Conservation (phyloP, 2,113 vertebrate genomes). For the Telmatochromis sp. region DNA sequence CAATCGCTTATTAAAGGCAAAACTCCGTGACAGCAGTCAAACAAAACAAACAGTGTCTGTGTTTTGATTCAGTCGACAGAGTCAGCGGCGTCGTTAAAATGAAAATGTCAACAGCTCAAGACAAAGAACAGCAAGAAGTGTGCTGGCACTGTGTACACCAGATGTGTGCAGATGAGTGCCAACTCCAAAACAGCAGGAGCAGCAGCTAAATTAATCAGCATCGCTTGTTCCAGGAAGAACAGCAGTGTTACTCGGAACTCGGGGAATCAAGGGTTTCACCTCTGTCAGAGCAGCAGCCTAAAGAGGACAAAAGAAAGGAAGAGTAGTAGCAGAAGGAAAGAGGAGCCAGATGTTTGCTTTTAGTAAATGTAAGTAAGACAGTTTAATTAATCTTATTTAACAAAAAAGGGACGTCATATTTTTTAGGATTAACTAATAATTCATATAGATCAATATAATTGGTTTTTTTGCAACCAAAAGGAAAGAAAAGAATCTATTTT, state of each 20-base stretch:
- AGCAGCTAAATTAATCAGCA: conserved; percentile 7
- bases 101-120: conserved; percentile 8
- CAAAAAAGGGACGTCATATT: neutral
- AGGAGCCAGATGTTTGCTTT: neutral
- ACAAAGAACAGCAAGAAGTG: neutral
- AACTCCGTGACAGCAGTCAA: neutral
- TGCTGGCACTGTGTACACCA: neutral
- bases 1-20: neutral
- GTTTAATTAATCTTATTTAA: neutral
- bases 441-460: neutral
- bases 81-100: neutral
- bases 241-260: neutral
- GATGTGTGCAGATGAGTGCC: neutral
- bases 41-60: neutral
- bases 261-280: neutral
- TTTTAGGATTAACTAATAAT: neutral
- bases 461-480: neutral
- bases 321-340: neutral
- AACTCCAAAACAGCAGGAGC: neutral
- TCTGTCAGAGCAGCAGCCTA: neutral
- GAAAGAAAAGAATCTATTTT: neutral
- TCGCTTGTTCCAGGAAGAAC: neutral
- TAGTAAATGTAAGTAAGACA: neutral
- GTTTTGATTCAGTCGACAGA: neutral
- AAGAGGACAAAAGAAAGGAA: neutral